Percentiles rank a stretch among this genome's conserved stretches.
These are phyloP conservation scores for Bombus polaris DNA, from an alignment of 1,140 invertebrate genomes.

Conservation along the genomic window DNA sequence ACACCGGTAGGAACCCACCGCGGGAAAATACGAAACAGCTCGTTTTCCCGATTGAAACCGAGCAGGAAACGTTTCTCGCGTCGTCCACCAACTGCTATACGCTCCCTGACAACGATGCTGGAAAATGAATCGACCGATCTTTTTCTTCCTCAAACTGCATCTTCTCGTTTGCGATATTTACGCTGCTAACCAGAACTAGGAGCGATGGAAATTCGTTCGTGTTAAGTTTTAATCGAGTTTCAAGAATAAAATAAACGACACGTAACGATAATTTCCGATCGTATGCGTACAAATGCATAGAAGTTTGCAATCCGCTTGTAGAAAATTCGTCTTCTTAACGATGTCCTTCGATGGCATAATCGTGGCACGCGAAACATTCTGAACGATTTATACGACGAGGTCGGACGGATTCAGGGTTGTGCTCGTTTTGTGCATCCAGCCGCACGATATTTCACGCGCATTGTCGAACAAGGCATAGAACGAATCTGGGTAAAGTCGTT, in stretches of 20 bases:
- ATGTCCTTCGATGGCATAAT: not conserved
- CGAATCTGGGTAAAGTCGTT: not conserved
- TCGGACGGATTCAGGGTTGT: not conserved
- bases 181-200: too few relatives aligned
- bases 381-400: not conserved
- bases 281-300: too few relatives aligned
- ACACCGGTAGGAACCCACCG: not conserved
- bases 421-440: not conserved
- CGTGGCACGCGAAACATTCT: not conserved
- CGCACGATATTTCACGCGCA: constrained; percentile 26
- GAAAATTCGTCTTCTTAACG: too few relatives aligned
- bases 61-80: not conserved
- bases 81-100: not conserved
- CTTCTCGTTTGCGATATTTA: too few relatives aligned
- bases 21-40: constrained; percentile 67
- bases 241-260: too few relatives aligned
- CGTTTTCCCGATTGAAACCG: constrained; percentile 60
- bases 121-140: not conserved
- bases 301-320: too few relatives aligned
- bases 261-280: too few relatives aligned
- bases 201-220: too few relatives aligned
- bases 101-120: not conserved
- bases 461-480: constrained; percentile 14
- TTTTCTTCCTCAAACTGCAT: too few relatives aligned
- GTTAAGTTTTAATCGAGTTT: too few relatives aligned